Evolutionary conservation across 2,888 invertebrate genomes (phyloP), one percentile per base, ranked within the genome.

Genomic region (Antitype chi): DNA sequence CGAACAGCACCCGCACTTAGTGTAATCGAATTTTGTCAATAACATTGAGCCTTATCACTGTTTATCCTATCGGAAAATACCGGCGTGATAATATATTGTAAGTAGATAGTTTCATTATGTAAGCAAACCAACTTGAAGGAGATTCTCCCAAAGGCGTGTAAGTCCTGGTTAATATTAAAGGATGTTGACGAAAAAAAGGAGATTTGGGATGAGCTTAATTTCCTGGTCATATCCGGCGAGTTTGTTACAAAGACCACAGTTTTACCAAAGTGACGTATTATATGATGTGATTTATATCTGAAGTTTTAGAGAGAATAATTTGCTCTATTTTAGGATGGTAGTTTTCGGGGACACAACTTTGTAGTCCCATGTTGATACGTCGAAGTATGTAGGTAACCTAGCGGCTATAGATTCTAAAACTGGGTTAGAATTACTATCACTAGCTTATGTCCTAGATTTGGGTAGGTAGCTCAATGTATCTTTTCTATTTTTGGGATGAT

Each of bases 211-310:
- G 78, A 82, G 78, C 17, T 72, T 85, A 76, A 82, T 83, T 83
- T 85, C 85, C 85, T 85, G 71, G 72, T 68, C 66, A 83, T 74
- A 83, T 86, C 84, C 84, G 84, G 80, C 25, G 76, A 84, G 85
- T 82, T 83, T 88, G 86, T 89, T 89, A 87, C 88, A 87, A 89
- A 85, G 87, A 85, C 84, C 83, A 74, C 85, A 84, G 81, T 84
- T 78, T 85, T 85, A 83, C 60, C 68, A 76, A 77, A 79, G 74
- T 79, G 68, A 74, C 72, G 76, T 76, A 78, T 77, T 74, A 82
- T 64, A 72, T 53, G 81, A 83, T 81, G 75, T 68, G 63, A 78
- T 80, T 76, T 81, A 83, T 85, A 77, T 77, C 69, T 76, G n/a
- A 55, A 43, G 38, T 66, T 69, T 66, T n/a, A 66, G 47, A 28